Base-by-base conservation (phyloP, 2,888 invertebrate genomes). In the Cotesia congregata region DNA sequence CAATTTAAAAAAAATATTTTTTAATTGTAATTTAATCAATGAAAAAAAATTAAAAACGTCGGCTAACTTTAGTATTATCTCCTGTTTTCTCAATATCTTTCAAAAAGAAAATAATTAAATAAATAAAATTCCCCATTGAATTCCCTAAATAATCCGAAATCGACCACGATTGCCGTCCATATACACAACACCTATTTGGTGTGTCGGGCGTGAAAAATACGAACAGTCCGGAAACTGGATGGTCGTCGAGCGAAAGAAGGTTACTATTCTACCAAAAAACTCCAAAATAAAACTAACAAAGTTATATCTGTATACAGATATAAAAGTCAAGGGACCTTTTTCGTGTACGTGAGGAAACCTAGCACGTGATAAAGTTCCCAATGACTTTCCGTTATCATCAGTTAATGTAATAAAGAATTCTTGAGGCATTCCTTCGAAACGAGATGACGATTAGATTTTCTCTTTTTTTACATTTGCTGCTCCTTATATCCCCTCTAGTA, bases 351-450 rank as follows among this genome's bases (percentile, higher is more conserved):
- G 79, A 80, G 75, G 74, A 77, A 78, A 74, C 67, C n/a, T 67
- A 75, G 77, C 60, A 79, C 80, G 80, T 79, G 80, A 80, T 80
- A 64, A 61, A 78, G 69, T 79, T 80, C 64, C 73, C 78, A 80
- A 78, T 78, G 77, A 78, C 65, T 72, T 64, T 64, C 69, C 15
- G 69, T n/a, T 39, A 61, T 30, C 41, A 38, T 41, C 64, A 41
- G 64, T 62, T 15, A 68, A 40, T 41, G 61, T 50, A 70, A 75
- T 75, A 70, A 65, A 70, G 59, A 62, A 62, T 50, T 61, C 74
- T 39, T 70, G 50, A 40, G 17, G 38, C 50, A 12, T 50, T 50
- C 50, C 12, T 12, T 12, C 12, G 50, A 50, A 50, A 50, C 50
- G 50, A 50, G 50, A 50, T 50, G 50, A 50, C 50, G 7, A 12